A percentile compares a stretch with the other conserved stretches of the same genome.
Evolutionary conservation across 1,140 invertebrate species (phyloP).

Genomic region (Ganaspis sp.): DNA sequence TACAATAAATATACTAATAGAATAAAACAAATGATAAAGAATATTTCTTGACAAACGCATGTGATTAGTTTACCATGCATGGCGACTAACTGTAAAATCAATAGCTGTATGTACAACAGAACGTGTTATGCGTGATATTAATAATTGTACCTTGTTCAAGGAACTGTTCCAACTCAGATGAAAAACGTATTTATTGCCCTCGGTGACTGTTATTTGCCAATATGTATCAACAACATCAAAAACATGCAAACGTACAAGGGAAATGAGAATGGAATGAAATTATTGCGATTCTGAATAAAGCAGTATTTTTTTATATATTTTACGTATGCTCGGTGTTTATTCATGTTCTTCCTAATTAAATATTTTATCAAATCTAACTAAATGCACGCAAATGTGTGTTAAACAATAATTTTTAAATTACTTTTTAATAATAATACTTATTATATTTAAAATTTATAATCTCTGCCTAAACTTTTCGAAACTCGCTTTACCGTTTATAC

Average conservation of each 20-base stretch:
- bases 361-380: too few species aligned
- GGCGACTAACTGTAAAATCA: neutral
- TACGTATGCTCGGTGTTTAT: too few species aligned
- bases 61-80: neutral
- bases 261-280: neutral
- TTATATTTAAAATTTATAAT: too few species aligned
- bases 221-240: neutral
- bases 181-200: constrained; percentile 18
- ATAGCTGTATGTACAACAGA: neutral
- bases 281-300: neutral
- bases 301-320: too few species aligned
- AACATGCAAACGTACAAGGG: neutral
- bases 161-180: neutral
- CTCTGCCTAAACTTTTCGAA: too few species aligned
- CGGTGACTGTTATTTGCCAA: neutral
- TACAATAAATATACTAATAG: too few species aligned
- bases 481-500: too few species aligned
- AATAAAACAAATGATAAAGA: neutral
- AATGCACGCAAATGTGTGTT: too few species aligned
- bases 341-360: too few species aligned
- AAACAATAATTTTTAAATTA: too few species aligned
- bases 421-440: too few species aligned
- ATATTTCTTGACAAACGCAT: neutral
- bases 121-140: constrained; percentile 19
- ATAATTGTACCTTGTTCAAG: constrained; percentile 5